These are phyloP conservation scores for Misgurnus mizolepis DNA, from an alignment of 2,113 vertebrate genomes.

Conservation along the genomic window DNA sequence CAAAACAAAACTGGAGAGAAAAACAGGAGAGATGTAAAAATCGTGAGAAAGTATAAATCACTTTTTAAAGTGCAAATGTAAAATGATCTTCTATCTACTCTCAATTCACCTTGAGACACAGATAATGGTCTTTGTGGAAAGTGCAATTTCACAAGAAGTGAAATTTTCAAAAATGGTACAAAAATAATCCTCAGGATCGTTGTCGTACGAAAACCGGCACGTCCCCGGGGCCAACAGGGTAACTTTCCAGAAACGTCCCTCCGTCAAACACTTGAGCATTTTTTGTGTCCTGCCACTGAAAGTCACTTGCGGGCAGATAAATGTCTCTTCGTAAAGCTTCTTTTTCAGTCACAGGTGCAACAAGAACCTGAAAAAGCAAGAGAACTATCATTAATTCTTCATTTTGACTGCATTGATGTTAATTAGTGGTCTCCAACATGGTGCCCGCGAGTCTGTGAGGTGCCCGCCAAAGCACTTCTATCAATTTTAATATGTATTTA, in stretches of 20 bases:
- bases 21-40: conserved; percentile 42
- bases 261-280: conserved; percentile 82
- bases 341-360: conserved; percentile 84
- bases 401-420: too few species aligned
- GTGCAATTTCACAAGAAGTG: conserved; percentile 74
- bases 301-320: conserved; percentile 81
- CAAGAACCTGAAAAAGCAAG: conserved; percentile 76
- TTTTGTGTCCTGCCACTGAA: conserved; percentile 81
- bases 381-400: not conserved
- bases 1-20: conserved; percentile 48
- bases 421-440: too few species aligned
- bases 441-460: too few species aligned
- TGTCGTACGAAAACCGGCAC: conserved; percentile 80
- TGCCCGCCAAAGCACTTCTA: too few species aligned
- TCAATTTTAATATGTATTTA: too few species aligned
- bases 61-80: conserved; percentile 81
- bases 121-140: conserved; percentile 77
- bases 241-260: conserved; percentile 81
- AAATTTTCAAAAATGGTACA: conserved; percentile 58
- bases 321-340: conserved; percentile 79
- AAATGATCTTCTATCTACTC: conserved; percentile 64
- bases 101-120: conserved; percentile 65
- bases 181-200: conserved; percentile 61
- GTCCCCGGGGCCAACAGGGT: conserved; percentile 76
- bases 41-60: conserved; percentile 60